Evolutionary conservation across 2,888 invertebrate genomes (phyloP).

Genomic region (Amiota communis): DNA sequence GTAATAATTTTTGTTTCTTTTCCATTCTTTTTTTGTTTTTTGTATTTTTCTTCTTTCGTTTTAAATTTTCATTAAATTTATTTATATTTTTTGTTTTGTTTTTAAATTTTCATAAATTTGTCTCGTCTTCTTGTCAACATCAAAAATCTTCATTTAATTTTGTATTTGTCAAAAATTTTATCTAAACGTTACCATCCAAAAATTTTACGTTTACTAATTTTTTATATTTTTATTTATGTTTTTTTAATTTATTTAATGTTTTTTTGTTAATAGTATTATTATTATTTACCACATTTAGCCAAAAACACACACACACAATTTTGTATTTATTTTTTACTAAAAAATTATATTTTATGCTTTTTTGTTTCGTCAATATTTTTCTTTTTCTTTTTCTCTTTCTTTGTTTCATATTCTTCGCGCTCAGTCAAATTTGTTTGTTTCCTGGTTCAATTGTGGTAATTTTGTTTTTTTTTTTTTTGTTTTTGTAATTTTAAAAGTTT

Average conservation of each 20-base stretch:
- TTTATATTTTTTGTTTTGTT: slow-evolving; percentile 57
- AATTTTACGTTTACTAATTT: slow-evolving; percentile 60
- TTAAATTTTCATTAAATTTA: slow-evolving; percentile 46
- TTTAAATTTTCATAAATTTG: slow-evolving; percentile 48
- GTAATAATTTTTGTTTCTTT: slow-evolving; percentile 47
- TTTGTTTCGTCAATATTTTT: slow-evolving; percentile 36
- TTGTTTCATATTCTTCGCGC: slow-evolving; percentile 61
- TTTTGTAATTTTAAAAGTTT: background rate
- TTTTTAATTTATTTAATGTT: slow-evolving; percentile 26
- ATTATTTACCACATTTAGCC: slow-evolving; percentile 65
- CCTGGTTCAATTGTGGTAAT: slow-evolving; percentile 46
- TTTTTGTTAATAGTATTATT: slow-evolving; percentile 29
- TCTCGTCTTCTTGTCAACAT: slow-evolving; percentile 48
- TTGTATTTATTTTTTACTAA: slow-evolving; percentile 48
- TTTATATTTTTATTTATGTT: slow-evolving; percentile 33
- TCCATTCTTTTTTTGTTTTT: slow-evolving; percentile 37
- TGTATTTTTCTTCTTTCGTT: slow-evolving; percentile 6
- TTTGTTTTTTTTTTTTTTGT: background rate
- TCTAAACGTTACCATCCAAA: slow-evolving; percentile 67
- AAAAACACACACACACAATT: slow-evolving; percentile 54
- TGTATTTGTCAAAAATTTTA: slow-evolving; percentile 61
- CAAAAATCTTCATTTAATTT: slow-evolving; percentile 49
- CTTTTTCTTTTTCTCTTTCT: slow-evolving; percentile 54
- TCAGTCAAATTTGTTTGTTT: slow-evolving; percentile 42
- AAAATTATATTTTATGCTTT: slow-evolving; percentile 52